Base-by-base conservation (phyloP, 2,888 invertebrate species). In the Chloroclystis v-ata region DNA sequence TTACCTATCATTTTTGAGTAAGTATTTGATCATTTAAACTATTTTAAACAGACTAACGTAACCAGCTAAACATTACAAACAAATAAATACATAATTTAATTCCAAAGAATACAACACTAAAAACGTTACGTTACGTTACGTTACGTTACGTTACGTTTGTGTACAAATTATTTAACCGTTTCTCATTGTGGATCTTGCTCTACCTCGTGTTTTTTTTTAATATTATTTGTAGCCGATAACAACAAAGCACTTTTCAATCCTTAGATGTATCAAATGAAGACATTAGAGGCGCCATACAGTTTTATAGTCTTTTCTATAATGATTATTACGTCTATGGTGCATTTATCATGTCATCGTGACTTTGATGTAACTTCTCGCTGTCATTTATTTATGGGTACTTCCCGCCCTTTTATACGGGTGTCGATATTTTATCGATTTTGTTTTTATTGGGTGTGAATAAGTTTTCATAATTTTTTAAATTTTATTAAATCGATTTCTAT, bases 251-350 rank as follows among this genome's bases (percentile, higher is more conserved):
- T 64, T 63, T 56, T 54, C 56, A 52, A 52, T 47, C 56, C 51
- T 57, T 55, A 63, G 56, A 61, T 62, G 58, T 48, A 57, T 38
- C 48, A 61, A 62, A 63, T 59, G 54, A 49, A 35, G 47, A 70
- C 71, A 71, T 78, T 76, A 78, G 75, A 73, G 71, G 42, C 37
- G 24, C 28, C 28, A 20, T 12, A 28, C 12, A 7, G 26, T 43
- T 47, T 38, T 38, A 38, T 26, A 28, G 16, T 25, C 26, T 20
- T 16, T 11, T 35, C 35, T 35, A 14, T 33, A 24, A 20, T 20
- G 16, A 16, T 35, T 35, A 35, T 35, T 16, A 20, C n/a, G 16
- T 20, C 35, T 24, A 20, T 35, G 20, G 35, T 20, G 8, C 40
- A 29, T 37, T 52, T 52, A 54, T 58, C 47, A 37, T 47, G 58